Base-by-base conservation (phyloP, 1,140 invertebrate species). In the Drosophila arizonae region DNA sequence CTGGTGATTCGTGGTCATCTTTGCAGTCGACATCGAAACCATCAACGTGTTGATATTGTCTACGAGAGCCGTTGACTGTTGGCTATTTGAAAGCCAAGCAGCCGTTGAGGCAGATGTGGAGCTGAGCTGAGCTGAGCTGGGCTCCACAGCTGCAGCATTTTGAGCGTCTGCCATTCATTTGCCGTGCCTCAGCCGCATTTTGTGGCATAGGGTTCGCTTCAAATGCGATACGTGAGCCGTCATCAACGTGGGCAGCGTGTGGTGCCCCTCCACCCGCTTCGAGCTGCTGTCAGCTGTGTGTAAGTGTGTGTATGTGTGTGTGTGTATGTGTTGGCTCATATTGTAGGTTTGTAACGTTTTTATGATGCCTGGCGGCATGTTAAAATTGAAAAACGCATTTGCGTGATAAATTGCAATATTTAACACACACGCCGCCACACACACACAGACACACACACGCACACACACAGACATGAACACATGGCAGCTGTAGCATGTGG, bases 381-480 rank as follows among this genome's bases (percentile, higher is more conserved):
- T 90, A 89, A 90, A 90, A 90, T 90, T 90, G 90, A 91, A 91
- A 91, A 91, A 91, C 90, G 90, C 90, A 91, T 91, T 91, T 91
- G 90, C 90, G 90, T 91, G 90, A 91, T 91, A 91, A 91, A 91
- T 91, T 91, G 90, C 90, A 91, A 91, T 91, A 91, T 91, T 91
- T 91, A 91, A 91, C 90, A 90, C 84, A 89, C 79, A 88, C 65
- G 78, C 65, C 71, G 64, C 15, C 67, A 72, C 39, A 52, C 45
- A 56, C 45, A 75, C 55, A 71, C 58, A 54, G 15, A 39, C 8
- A n/a, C 56, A 30, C 21, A 56, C 21, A 33, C 39, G 50, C 10
- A 54, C 55, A 26, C 26, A 67, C 52, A 74, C 51, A 71, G 50
- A 61, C 73, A 71, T 71, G 63, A 78, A 68, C 65, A 75, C 61